Conservation (phyloP, 2,888 invertebrate genomes). For the Rhaphigaster nebulosa region DNA sequence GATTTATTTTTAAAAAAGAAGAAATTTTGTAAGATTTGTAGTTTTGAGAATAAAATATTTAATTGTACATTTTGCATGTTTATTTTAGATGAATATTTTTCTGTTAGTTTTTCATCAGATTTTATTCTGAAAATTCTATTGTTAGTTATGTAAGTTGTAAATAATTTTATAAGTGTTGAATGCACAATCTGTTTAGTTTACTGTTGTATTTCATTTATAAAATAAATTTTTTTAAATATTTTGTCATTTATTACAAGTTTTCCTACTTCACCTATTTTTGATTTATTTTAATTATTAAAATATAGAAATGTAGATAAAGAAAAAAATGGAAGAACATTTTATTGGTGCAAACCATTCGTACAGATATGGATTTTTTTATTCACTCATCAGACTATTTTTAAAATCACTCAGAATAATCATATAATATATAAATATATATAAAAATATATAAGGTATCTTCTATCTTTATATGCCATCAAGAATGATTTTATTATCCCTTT, state of each 20-base stretch:
- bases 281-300: not conserved
- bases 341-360: too few species aligned
- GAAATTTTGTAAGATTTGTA: constrained; percentile 17
- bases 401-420: too few species aligned
- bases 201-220: constrained; percentile 51
- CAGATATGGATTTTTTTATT: too few species aligned
- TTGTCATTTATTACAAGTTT: not conserved
- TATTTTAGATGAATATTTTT: constrained; percentile 54
- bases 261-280: not conserved
- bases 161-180: constrained; percentile 52
- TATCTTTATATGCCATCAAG: too few species aligned
- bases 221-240: constrained; percentile 50
- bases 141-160: constrained; percentile 54
- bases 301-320: too few species aligned
- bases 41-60: constrained; percentile 50
- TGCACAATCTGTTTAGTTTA: constrained; percentile 54
- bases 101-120: constrained; percentile 53
- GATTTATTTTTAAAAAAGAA: not conserved
- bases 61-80: constrained; percentile 55
- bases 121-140: constrained; percentile 49
- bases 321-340: too few species aligned
- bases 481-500: not conserved
- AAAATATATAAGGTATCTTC: too few species aligned
- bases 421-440: too few species aligned
- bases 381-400: too few species aligned